phyloP scores from a whole-genome alignment of 2,888 invertebrate species.

The Calameuta filiformis region DNA sequence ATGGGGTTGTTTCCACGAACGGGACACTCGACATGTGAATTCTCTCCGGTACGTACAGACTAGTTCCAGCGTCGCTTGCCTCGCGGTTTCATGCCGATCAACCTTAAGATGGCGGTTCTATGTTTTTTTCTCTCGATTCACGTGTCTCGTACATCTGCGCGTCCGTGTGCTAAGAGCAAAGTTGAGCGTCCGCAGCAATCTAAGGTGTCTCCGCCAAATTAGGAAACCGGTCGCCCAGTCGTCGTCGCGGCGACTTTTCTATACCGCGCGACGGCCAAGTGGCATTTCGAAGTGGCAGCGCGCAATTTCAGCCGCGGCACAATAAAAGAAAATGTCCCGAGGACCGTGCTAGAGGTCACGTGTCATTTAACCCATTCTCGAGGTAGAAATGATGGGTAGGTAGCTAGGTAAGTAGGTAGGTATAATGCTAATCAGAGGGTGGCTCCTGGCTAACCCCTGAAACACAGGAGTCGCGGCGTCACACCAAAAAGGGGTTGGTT shows the following conservation, averaged over 20 bases:
- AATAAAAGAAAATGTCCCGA: slow-evolving; percentile 16
- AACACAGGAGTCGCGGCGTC: background rate
- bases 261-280: background rate
- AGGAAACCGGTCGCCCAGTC: slow-evolving; percentile 44
- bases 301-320: slow-evolving; percentile 9
- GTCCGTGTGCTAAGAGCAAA: background rate
- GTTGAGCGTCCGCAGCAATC: background rate
- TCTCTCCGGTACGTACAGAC: background rate
- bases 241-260: slow-evolving; percentile 29
- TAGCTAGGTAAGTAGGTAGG: background rate
- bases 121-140: background rate
- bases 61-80: background rate
- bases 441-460: background rate
- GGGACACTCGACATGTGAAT: background rate
- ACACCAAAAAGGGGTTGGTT: background rate
- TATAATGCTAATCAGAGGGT: background rate
- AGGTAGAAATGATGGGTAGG: background rate
- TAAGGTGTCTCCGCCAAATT: slow-evolving; percentile 34
- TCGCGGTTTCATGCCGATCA: background rate
- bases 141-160: background rate
- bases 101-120: background rate
- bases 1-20: background rate
- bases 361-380: slow-evolving; percentile 19
- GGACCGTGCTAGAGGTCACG: slow-evolving; percentile 16
- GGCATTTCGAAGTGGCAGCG: slow-evolving; percentile 5